A percentile compares a stretch with the other conserved stretches of the same genome.
Evolutionary conservation across 2,113 vertebrate genomes (phyloP).

Genomic region (Monopterus albus): DNA sequence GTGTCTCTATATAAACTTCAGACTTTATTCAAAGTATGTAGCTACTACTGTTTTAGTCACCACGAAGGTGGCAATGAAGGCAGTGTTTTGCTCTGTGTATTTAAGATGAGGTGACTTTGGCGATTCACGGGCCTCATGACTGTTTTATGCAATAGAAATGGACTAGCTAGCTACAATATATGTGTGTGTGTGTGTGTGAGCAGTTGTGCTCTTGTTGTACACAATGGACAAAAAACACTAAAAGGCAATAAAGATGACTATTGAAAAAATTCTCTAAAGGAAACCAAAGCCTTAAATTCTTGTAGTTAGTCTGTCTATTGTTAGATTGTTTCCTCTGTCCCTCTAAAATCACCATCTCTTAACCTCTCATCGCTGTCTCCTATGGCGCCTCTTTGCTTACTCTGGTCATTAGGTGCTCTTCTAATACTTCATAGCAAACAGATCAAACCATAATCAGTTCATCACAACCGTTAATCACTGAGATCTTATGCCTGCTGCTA

Average conservation of each 20-base stretch:
- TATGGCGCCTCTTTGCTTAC: conserved; percentile 92
- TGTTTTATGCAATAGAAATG: conserved; percentile 81
- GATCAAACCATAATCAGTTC: conserved; percentile 79
- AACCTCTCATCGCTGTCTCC: conserved; percentile 96
- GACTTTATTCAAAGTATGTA: conserved; percentile 76
- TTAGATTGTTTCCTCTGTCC: conserved; percentile 81
- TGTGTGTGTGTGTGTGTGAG: conserved; percentile 72
- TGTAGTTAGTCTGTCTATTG: conserved; percentile 84
- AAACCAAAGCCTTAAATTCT: conserved; percentile 89
- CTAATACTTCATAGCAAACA: conserved; percentile 96
- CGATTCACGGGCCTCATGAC: conserved; percentile 69
- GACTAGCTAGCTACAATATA: conserved; percentile 74
- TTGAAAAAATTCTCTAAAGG: conserved; percentile 72
- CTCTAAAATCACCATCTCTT: conserved; percentile 91
- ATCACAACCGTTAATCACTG: conserved; percentile 62
- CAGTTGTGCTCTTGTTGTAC: conserved; percentile 75
- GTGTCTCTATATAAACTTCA: conserved; percentile 76
- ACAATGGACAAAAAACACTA: conserved; percentile 76
- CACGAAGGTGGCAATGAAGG: conserved; percentile 67
- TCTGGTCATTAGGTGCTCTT: conserved; percentile 80
- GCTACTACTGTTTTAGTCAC: conserved; percentile 77
- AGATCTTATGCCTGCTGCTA: conserved; percentile 66
- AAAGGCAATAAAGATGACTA: conserved; percentile 84
- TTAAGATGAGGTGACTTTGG: conserved; percentile 74
- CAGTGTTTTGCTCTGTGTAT: conserved; percentile 76